Base-by-base conservation (phyloP, 2,113 vertebrate species). In the Monopterus albus region DNA sequence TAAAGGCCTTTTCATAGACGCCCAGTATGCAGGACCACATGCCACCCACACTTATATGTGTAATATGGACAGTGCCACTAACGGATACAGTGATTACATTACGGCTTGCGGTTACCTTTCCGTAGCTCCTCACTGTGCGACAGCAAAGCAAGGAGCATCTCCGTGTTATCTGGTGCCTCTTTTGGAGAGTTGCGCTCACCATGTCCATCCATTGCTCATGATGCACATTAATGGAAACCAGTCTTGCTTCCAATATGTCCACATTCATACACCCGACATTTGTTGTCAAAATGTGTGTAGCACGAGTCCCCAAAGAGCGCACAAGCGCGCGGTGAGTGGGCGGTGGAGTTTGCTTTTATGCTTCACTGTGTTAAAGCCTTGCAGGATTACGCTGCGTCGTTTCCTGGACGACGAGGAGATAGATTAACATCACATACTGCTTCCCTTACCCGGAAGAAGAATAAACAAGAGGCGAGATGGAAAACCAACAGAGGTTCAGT, bases 91-190 rank as follows among this genome's bases (percentile, higher is more conserved):
- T 4, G 13, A 29, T 1, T 0, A 21, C 28, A 35, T 46, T 5
- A 35, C 0, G 11, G 1, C 6, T 42, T 14, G 15, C 18, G 9
- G 25, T 86, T 93, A 95, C 95, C 95, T 95, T 91, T 92, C 36
- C 91, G 91, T 46, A 94, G 87, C 47, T 94, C 92, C 29, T 93
- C 93, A 35, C 91, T 93, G 75, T 93, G 93, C 2, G 94, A 89
- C 82, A 95, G 87, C 64, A 95, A 66, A 12, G 95, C 92, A 2
- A 95, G 76, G 17, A 95, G 93, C 88, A 94, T 92, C 79, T 95
- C 93, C 14, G 89, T 57, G 76, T 87, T 87, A 47, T 72, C 74
- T 8, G 82, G 70, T 17, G 88, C 33, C 68, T 85, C 83, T 84
- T 87, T 93, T 8, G 88, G 90, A 45, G 66, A 80, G 72, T 84